Conservation (phyloP, 2,888 invertebrate species). For the Lydus trimaculatus region DNA sequence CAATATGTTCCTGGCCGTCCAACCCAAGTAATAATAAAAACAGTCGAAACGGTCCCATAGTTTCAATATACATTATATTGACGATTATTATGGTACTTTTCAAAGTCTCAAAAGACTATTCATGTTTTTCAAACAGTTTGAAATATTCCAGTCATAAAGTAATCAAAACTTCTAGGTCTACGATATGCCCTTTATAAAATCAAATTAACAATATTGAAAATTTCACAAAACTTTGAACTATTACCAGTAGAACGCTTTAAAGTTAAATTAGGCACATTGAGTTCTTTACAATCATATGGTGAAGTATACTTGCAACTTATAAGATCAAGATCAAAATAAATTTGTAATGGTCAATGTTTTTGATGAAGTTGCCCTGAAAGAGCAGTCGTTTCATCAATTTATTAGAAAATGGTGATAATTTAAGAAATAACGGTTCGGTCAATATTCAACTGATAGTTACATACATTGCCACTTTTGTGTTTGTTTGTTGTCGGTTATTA, state of each 20-base stretch:
- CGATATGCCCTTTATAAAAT: conserved; percentile 59
- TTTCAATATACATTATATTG: too few relatives aligned
- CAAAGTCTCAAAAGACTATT: neutral
- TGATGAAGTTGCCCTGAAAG: conserved; percentile 1
- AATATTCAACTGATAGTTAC: too few relatives aligned
- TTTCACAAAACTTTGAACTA: conserved; percentile 54
- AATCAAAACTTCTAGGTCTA: conserved; percentile 57
- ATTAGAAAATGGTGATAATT: too few relatives aligned
- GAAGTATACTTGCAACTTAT: conserved; percentile 40
- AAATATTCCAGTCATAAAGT: conserved; percentile 65
- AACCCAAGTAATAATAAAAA: too few relatives aligned
- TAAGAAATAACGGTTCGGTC: too few relatives aligned
- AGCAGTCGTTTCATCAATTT: too few relatives aligned
- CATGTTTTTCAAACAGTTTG: conserved; percentile 36
- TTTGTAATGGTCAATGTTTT: neutral
- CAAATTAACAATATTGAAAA: conserved; percentile 51
- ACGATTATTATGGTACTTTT: too few relatives aligned
- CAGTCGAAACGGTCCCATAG: too few relatives aligned
- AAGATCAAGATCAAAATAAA: conserved; percentile 9
- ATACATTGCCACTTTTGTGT: too few relatives aligned
- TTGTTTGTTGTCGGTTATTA: too few relatives aligned
- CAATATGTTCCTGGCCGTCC: too few relatives aligned
- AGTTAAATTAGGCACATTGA: conserved; percentile 41
- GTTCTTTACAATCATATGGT: conserved; percentile 32
- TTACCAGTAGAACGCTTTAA: conserved; percentile 49